Base-by-base conservation (phyloP, 2,113 vertebrate species). In the Damaliscus lunatus region DNA sequence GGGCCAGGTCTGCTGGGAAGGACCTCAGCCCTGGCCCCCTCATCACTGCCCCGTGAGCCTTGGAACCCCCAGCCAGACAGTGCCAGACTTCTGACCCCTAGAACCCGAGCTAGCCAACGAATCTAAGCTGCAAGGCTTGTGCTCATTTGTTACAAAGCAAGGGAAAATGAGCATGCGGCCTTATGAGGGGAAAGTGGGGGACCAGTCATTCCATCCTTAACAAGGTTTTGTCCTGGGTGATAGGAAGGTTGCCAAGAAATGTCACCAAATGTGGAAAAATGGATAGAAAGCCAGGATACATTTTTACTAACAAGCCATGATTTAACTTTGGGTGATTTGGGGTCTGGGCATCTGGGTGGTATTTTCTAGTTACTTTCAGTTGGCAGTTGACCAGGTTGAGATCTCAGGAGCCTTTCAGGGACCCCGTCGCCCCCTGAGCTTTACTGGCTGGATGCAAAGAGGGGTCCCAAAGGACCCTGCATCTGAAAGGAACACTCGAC, bases 41-140 rank as follows among this genome's bases (percentile, higher is more conserved):
- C 15, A 57, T 25, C 7, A 50, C 3, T 7, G 67, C 43, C 74
- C 27, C 3, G 0, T 3, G 40, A 86, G 53, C 50, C 62, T n/a
- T 62, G 85, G 57, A 15, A 43, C n/a, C n/a, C 4, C 50, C 46
- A 91, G 71, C 48, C 40, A 80, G 7, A 16, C 40, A 5, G 6
- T 7, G 31, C 36, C 1, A 23, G 27, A 48, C 43, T 57, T 36
- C 64, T 43, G 25, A 33, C 31, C 31, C n/a, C 7, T 7, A 77
- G 46, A 85, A 67, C 4, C 0, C 10, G 13, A 82, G 62, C 77
- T 19, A 36, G 21, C 31, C 36, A 25, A 15, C 0, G 1, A 43
- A 40, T 29, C n/a, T 52, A 78, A 71, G 29, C 8, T 5, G 10
- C 10, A 36, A 23, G n/a, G 27, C 29, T 10, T 77, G 33, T 13